phyloP scores from a whole-genome alignment of 2,888 invertebrate species.

The Hyalella azteca region DNA sequence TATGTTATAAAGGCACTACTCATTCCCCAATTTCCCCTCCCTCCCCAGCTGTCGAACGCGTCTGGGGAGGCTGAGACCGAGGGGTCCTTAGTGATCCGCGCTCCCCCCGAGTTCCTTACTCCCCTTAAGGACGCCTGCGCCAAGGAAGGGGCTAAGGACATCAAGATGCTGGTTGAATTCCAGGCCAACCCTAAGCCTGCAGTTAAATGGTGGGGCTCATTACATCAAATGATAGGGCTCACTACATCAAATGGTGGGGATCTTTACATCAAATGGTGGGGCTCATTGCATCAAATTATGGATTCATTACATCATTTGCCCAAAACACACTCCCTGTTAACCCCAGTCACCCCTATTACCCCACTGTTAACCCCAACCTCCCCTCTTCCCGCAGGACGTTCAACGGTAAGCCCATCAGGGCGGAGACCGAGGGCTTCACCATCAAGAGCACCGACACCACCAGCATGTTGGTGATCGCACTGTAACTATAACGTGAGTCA shows the following conservation, averaged over 20 bases:
- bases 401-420: constrained; percentile 49
- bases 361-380: too few relatives aligned
- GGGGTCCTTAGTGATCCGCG: constrained; percentile 76
- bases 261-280: too few relatives aligned
- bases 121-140: constrained; percentile 73
- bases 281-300: too few relatives aligned
- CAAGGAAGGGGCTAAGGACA: constrained; percentile 77
- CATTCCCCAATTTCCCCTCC: too few relatives aligned
- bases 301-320: too few relatives aligned
- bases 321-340: too few relatives aligned
- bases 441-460: constrained; percentile 46
- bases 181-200: constrained; percentile 84
- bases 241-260: too few relatives aligned
- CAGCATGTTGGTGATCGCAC: constrained; percentile 77
- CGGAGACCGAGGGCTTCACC: constrained; percentile 52
- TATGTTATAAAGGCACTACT: too few relatives aligned
- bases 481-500: too few relatives aligned
- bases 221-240: too few relatives aligned
- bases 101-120: constrained; percentile 63
- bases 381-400: constrained; percentile 34
- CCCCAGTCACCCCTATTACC: too few relatives aligned
- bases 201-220: constrained; percentile 78
- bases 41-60: constrained; percentile 72
- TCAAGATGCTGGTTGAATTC: constrained; percentile 80
- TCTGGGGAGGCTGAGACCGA: constrained; percentile 80